Evolutionary conservation across 2,888 invertebrate species (phyloP).

Genomic region (Epinotia demarniana): DNA sequence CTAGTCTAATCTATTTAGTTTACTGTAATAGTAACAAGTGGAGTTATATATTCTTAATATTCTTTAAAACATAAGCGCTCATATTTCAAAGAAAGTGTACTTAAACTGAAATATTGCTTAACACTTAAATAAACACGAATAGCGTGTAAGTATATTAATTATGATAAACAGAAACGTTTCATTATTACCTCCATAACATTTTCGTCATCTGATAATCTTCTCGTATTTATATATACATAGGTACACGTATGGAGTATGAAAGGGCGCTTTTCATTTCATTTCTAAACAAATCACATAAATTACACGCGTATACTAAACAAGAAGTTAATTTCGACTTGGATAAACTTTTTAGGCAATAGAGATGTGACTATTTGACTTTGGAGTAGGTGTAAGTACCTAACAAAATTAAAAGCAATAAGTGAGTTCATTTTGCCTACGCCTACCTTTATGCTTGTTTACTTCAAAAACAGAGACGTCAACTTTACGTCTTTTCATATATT

Average conservation of each 20-base stretch:
- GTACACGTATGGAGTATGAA: neutral
- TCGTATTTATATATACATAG: neutral
- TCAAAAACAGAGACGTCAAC: slow-evolving; percentile 1
- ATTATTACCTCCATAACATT: too few species aligned
- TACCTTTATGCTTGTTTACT: slow-evolving; percentile 6
- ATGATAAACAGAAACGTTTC: too few species aligned
- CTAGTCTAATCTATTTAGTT: too few species aligned
- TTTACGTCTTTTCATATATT: neutral
- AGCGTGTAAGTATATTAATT: too few species aligned
- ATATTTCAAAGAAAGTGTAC: too few species aligned
- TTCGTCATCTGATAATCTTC: neutral
- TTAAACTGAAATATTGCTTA: too few species aligned
- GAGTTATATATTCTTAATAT: too few species aligned
- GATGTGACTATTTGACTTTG: slow-evolving; percentile 35
- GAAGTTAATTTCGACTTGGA: slow-evolving; percentile 46
- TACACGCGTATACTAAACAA: slow-evolving; percentile 46
- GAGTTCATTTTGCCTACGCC: slow-evolving; percentile 19
- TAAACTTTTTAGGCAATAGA: slow-evolving; percentile 38
- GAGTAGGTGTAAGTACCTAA: slow-evolving; percentile 7
- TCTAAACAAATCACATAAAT: slow-evolving; percentile 21
- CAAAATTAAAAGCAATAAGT: slow-evolving; percentile 29
- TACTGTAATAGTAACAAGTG: too few species aligned
- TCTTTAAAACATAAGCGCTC: too few species aligned
- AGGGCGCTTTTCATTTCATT: slow-evolving; percentile 16
- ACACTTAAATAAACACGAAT: too few species aligned